Conservation (phyloP, 2,797 vertebrate species). For the Neomorphus geoffroyi region DNA sequence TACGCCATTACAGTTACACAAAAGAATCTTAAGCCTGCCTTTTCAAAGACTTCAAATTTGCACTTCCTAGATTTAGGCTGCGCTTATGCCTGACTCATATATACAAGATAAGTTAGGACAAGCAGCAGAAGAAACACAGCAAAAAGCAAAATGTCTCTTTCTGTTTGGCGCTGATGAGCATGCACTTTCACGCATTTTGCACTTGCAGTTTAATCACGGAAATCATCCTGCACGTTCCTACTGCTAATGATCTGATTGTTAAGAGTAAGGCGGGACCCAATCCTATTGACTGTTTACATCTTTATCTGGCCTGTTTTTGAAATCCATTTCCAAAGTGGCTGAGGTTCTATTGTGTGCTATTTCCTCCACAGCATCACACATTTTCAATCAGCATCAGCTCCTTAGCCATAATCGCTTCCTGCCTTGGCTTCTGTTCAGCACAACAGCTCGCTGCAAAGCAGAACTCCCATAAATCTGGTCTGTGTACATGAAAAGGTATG, state of each 20-base stretch:
- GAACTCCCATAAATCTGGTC: fast-evolving
- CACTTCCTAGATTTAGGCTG: neutral
- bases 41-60: neutral
- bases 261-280: neutral
- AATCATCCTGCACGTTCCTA: neutral
- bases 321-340: neutral
- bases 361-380: slow-evolving; percentile 31
- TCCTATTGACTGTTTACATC: slow-evolving; percentile 28
- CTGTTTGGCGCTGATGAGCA: neutral
- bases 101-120: neutral
- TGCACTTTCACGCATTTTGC: neutral
- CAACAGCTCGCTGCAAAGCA: neutral
- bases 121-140: neutral
- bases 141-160: neutral
- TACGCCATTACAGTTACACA: neutral
- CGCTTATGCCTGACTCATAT: neutral
- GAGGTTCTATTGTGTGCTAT: slow-evolving; percentile 24
- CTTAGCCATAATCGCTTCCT: slow-evolving; percentile 41
- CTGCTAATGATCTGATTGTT: slow-evolving; percentile 5
- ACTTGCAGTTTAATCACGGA: neutral
- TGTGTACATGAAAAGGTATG: too few species aligned
- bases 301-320: neutral
- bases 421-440: slow-evolving; percentile 19
- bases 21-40: neutral
- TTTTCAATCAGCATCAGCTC: slow-evolving; percentile 21